Evolutionary conservation across 2,797 vertebrate genomes (phyloP), one percentile per base, ranked within the genome.

Genomic region (Meda fulgida): DNA sequence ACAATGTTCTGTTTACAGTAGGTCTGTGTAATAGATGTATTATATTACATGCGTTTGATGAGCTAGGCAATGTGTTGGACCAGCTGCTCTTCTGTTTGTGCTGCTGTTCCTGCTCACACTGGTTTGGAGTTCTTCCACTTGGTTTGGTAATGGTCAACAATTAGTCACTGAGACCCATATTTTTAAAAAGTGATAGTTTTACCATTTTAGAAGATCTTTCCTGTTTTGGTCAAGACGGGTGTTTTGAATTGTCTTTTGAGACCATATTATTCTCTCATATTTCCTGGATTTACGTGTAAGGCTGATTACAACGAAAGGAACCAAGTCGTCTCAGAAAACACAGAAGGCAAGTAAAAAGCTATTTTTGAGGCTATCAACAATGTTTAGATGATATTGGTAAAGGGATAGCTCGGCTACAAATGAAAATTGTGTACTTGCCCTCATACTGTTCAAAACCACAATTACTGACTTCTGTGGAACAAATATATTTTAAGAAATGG

Each of bases 31-130:
- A 46, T 46, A 16, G 3, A 29, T 21, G 46, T 87, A 92, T 95
- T 92, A 71, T 80, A 88, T 94, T 91, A 92, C 92, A 79, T 11
- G 66, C 19, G 85, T 87, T 92, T 92, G 92, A 91, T 85, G 10
- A 69, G 19, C 63, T 40, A 82, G 83, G 48, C 79, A 34, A 38
- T 80, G 72, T 89, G 86, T 88, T 88, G 86, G 83, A 79, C 53
- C 92, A 91, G 90, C 87, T 93, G 91, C 89, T 81, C 29, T 81
- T 77, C 34, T 69, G 46, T 70, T 78, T 40, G 53, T 65, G 43
- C 34, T 72, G 80, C 66, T 79, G 75, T 26, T 83, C 13, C 65
- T 65, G n/a, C 48, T 26, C n/a, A 5, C 29, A n/a, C 43, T 10
- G 18, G 3, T 48, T 36, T 11, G n/a, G 58, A 31, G 38, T 65